Conservation (phyloP, 2,888 invertebrate genomes). For the Erebia palarica region DNA sequence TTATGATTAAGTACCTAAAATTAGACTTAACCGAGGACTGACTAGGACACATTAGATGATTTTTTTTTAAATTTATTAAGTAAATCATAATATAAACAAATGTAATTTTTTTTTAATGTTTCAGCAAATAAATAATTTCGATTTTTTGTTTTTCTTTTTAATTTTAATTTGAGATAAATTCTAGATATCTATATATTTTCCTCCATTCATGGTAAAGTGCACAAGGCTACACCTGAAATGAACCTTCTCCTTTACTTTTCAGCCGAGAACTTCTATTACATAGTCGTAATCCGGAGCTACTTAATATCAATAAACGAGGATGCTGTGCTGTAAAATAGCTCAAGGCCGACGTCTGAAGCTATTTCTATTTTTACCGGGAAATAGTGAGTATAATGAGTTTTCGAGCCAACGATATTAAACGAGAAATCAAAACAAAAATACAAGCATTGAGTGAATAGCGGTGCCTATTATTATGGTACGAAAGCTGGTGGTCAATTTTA, state of each 20-base stretch:
- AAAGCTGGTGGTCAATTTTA: neutral
- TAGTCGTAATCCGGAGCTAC: slow-evolving; percentile 73
- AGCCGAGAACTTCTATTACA: slow-evolving; percentile 75
- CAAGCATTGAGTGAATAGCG: neutral
- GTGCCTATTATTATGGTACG: neutral
- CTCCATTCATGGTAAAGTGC: too few species aligned
- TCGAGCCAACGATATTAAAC: neutral
- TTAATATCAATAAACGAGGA: slow-evolving; percentile 75
- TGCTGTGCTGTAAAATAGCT: slow-evolving; percentile 61
- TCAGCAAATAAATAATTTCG: too few species aligned
- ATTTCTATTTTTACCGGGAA: slow-evolving; percentile 8
- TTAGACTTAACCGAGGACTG: too few species aligned
- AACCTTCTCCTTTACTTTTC: slow-evolving; percentile 41
- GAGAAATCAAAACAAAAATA: neutral
- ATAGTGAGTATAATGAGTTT: neutral
- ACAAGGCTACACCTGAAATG: too few species aligned
- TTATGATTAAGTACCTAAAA: too few species aligned
- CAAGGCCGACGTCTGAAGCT: neutral
- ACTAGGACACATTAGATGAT: too few species aligned
- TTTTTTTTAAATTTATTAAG: too few species aligned
- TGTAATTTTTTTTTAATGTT: too few species aligned
- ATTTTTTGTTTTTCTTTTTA: too few species aligned
- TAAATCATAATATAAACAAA: too few species aligned
- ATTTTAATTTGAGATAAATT: too few species aligned
- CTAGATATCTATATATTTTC: too few species aligned